Evolutionary conservation across 2,113 vertebrate species (phyloP).

Genomic region (Tiliqua scincoides): DNA sequence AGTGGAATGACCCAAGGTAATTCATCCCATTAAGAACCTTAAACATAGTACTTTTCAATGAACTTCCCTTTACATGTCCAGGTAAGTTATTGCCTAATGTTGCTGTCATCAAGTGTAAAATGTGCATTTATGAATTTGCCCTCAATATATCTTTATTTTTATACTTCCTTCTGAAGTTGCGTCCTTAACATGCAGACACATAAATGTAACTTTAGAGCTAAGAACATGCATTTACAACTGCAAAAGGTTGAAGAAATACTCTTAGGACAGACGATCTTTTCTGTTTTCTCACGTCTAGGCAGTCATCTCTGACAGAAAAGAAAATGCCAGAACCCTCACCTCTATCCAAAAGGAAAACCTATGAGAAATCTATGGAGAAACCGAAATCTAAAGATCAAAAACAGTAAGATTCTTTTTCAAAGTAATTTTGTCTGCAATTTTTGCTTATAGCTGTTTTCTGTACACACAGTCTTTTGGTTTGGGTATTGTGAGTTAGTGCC

Average conservation of each 20-base stretch:
- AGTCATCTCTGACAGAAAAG: conserved; percentile 81
- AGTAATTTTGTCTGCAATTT: neutral
- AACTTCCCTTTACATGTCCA: too few relatives aligned
- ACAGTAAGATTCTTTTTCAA: conserved; percentile 83
- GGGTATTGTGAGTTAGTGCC: neutral
- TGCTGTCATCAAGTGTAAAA: neutral
- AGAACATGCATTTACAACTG: neutral
- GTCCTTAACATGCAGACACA: neutral
- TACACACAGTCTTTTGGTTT: too few relatives aligned
- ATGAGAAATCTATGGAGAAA: conserved; percentile 88
- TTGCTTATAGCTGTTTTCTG: too few relatives aligned
- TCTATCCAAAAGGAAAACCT: conserved; percentile 88
- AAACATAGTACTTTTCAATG: too few relatives aligned
- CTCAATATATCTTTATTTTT: neutral
- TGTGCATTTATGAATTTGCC: neutral
- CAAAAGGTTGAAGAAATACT: neutral
- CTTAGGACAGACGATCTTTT: conserved; percentile 31
- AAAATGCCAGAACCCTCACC: conserved; percentile 91
- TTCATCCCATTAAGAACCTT: too few relatives aligned
- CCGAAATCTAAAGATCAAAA: conserved; percentile 91
- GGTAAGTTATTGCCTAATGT: neutral
- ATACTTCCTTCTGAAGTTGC: neutral
- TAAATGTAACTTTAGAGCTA: neutral
- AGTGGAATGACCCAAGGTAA: too few relatives aligned
- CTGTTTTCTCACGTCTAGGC: conserved; percentile 77